Evolutionary conservation across 2,888 invertebrate species (phyloP).

Genomic region (Cheilosia variabilis): DNA sequence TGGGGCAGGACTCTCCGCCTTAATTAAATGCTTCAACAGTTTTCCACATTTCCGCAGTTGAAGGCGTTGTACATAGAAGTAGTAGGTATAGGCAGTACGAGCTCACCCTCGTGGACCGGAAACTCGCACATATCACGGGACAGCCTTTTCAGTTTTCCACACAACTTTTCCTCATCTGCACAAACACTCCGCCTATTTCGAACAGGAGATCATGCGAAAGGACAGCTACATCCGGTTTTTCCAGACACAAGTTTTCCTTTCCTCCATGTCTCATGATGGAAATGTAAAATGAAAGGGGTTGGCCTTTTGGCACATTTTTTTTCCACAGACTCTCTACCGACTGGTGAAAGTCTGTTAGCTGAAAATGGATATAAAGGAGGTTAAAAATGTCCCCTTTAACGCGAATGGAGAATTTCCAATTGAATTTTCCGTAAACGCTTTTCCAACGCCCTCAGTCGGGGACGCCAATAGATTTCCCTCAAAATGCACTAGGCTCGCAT

Average conservation of each 20-base stretch:
- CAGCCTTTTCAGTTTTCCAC: slow-evolving; percentile 40
- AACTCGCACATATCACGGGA: neutral
- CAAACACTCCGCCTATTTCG: slow-evolving; percentile 75
- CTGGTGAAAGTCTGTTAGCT: slow-evolving; percentile 65
- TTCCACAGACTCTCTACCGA: neutral
- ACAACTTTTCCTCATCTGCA: slow-evolving; percentile 69
- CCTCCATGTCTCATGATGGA: neutral
- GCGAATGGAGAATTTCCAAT: slow-evolving; percentile 62
- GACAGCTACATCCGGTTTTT: slow-evolving; percentile 48
- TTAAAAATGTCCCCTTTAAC: slow-evolving; percentile 43
- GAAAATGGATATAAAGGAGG: slow-evolving; percentile 47
- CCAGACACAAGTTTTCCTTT: slow-evolving; percentile 12
- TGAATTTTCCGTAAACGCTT: slow-evolving; percentile 58
- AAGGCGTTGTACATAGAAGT: slow-evolving; percentile 13
- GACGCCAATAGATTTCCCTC: slow-evolving; percentile 75
- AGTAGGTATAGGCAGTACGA: slow-evolving; percentile 25
- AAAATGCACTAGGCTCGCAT: slow-evolving; percentile 70
- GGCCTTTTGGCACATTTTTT: slow-evolving; percentile 31
- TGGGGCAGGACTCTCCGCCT: slow-evolving; percentile 73
- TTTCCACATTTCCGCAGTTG: slow-evolving; percentile 26
- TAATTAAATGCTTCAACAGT: slow-evolving; percentile 19
- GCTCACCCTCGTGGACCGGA: slow-evolving; percentile 47
- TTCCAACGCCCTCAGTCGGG: slow-evolving; percentile 73
- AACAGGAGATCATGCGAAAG: slow-evolving; percentile 67
- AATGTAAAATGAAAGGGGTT: slow-evolving; percentile 69